A percentile compares a stretch with the other conserved stretches of the same genome.
Evolutionary conservation across 1,140 invertebrate genomes (phyloP).

Genomic region (Centruroides sculpturatus): DNA sequence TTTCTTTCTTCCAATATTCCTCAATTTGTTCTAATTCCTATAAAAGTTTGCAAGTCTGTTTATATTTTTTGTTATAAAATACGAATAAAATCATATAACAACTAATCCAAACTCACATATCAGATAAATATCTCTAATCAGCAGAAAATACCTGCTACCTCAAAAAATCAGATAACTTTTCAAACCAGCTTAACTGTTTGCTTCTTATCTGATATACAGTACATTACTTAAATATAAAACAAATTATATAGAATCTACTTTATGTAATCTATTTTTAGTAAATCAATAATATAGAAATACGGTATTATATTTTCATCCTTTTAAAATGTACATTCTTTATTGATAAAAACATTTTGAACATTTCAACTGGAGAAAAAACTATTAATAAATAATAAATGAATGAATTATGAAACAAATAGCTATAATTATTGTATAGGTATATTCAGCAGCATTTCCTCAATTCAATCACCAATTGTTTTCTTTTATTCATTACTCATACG

Average conservation of each 20-base stretch:
- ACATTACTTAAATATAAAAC: background rate
- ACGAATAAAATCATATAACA: no score
- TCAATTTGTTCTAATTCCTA: constrained; percentile 7
- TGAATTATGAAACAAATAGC: no score
- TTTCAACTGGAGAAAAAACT: no score
- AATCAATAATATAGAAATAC: background rate
- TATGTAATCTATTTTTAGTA: background rate
- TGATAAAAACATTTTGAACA: no score
- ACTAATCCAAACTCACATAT: background rate
- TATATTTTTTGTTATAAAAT: no score
- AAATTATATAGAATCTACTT: background rate
- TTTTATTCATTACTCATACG: background rate
- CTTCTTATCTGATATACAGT: background rate
- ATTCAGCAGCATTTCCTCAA: no score
- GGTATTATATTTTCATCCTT: no score
- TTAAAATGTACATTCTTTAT: no score
- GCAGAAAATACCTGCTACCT: background rate
- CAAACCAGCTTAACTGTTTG: no score
- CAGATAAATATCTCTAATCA: background rate
- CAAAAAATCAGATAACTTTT: background rate
- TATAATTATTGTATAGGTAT: no score
- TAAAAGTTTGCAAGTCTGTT: background rate
- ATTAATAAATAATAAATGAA: no score
- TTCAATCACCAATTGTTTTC: background rate
- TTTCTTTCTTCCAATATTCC: constrained; percentile 3